These are phyloP conservation scores for Orchesella flavescens DNA, from an alignment of 2,888 invertebrate genomes.

Conservation along the genomic window DNA sequence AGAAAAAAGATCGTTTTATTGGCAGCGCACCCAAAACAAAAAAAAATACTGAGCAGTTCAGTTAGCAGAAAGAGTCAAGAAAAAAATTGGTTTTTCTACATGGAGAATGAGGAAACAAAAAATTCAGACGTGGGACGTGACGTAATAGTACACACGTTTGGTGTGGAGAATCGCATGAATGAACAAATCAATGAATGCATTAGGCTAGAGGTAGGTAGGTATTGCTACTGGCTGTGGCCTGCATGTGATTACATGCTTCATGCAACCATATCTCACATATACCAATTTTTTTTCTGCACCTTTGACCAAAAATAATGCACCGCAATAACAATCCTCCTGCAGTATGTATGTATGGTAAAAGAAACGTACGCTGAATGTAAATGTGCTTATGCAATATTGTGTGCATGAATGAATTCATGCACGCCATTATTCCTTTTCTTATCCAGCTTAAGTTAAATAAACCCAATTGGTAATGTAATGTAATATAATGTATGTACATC, in stretches of 20 bases:
- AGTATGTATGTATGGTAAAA: too few relatives aligned
- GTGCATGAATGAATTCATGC: too few relatives aligned
- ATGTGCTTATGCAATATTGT: too few relatives aligned
- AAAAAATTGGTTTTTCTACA: too few relatives aligned
- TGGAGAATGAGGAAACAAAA: too few relatives aligned
- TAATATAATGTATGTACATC: too few relatives aligned
- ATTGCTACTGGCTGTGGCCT: conserved; percentile 16
- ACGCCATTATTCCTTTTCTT: too few relatives aligned
- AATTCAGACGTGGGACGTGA: too few relatives aligned
- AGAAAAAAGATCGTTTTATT: conserved; percentile 19
- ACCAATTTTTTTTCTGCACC: conserved; percentile 1
- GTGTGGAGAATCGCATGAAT: conserved; percentile 19
- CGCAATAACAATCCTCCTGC: neutral
- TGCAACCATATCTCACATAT: neutral
- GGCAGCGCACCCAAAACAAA: conserved; percentile 42
- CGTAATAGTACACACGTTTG: neutral
- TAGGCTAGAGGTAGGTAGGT: neutral
- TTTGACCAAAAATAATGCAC: conserved; percentile 10
- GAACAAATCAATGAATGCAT: conserved; percentile 23
- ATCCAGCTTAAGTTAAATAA: too few relatives aligned
- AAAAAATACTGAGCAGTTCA: conserved; percentile 34
- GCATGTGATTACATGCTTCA: conserved; percentile 9
- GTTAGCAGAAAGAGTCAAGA: neutral
- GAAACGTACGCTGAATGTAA: too few relatives aligned
- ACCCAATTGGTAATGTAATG: too few relatives aligned